Base-by-base conservation (phyloP, 2,113 vertebrate species). In the Chunga burmeisteri region DNA sequence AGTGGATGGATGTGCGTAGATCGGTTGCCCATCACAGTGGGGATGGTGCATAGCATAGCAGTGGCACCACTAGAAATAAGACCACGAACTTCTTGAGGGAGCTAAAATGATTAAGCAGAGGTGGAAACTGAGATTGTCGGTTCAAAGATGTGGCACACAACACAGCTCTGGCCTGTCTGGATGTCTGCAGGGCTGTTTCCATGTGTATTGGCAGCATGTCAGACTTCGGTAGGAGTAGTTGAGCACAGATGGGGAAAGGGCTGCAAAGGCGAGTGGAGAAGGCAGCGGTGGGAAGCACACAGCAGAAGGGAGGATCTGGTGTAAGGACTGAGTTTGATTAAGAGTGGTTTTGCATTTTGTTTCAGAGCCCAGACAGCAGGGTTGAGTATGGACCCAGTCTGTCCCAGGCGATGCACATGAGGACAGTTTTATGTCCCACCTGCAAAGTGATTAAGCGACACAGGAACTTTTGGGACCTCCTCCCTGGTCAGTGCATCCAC, bases 221-320 rank as follows among this genome's bases (percentile, higher is more conserved):
- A 62, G 66, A 34, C 18, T 27, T 53, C 13, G 44, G 17, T 36
- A 67, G 53, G 46, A 81, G 40, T 4, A 42, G 23, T 0, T 61
- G 36, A 59, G 61, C 7, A 3, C 27, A 18, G 52, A 18, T n/a
- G n/a, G 30, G 52, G 22, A 62, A 49, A 62, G 63, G 46, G 23
- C 23, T 1, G 0, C 18, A 38, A 34, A 11, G 30, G 25, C 0
- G 1, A 62, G 32, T 4, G 38, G 65, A 50, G 65, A 62, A 49
- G 38, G 25, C 30, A 17, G 27, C 13, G 49, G 16, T 61, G 27
- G 13, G 83, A 34, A 59, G 29, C 34, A 25, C 20, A 11, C 5
- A 61, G 70, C 23, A 65, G 36, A 50, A 73, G 8, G 18, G 29
- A 38, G 30, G 40, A 8, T 4, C 44, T 61, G 40, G 13, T 65